Evolutionary conservation across 2,113 vertebrate genomes (phyloP).

Genomic region (Uropsilus gracilis): DNA sequence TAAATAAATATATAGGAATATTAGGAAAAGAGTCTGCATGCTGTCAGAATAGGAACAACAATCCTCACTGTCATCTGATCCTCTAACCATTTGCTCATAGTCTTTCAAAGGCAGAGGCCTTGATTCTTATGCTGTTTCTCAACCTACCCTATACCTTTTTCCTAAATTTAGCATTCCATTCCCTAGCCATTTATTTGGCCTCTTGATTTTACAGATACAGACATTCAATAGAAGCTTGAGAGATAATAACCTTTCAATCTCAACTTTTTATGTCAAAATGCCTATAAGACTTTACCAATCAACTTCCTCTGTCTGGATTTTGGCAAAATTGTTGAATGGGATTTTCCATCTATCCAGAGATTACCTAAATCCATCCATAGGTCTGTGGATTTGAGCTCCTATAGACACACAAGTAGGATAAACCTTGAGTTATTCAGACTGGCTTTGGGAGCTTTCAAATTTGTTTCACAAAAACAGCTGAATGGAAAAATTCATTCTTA

Average conservation of each 20-base stretch:
- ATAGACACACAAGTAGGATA: neutral
- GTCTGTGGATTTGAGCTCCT: neutral
- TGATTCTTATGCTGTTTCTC: neutral
- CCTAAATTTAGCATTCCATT: neutral
- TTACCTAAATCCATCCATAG: neutral
- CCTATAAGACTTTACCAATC: neutral
- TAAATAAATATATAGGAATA: neutral
- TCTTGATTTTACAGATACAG: neutral
- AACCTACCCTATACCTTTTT: neutral
- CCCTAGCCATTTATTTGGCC: neutral
- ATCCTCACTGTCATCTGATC: neutral
- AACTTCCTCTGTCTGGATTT: neutral
- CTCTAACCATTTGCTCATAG: neutral
- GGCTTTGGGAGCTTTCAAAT: neutral
- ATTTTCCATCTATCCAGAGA: neutral
- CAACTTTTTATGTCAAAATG: slow-evolving; percentile 17
- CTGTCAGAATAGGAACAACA: neutral
- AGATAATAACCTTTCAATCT: neutral
- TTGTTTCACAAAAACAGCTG: neutral
- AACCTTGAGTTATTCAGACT: neutral
- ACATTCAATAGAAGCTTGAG: neutral
- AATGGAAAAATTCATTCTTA: neutral
- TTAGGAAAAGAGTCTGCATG: neutral
- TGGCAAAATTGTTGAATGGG: neutral
- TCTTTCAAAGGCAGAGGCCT: neutral